Evolutionary conservation across 2,113 vertebrate genomes (phyloP), one percentile per base, ranked within the genome.

Genomic region (Craseonycteris thonglongyai): DNA sequence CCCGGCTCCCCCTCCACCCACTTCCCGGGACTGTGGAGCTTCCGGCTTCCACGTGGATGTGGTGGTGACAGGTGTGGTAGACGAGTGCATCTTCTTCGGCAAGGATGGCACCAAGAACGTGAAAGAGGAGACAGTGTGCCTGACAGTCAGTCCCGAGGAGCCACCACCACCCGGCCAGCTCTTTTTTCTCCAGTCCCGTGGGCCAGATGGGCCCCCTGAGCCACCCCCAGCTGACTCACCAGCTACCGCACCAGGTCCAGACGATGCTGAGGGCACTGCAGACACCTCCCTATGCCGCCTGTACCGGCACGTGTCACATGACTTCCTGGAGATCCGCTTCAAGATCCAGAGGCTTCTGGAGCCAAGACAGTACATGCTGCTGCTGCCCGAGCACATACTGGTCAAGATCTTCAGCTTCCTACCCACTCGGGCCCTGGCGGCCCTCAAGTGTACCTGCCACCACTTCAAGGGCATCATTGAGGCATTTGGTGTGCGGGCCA

Each of bases 271-370:
- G 81, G 96, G 92, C 0, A 3, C 93, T 0, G 86, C 98, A 0
- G 99, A 99, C 95, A 98, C 99, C 0, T 98, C 99, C 0, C 97
- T 99, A 19, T 99, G 99, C 93, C 99, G 99, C 18, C 97, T 99
- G 28, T 99, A 99, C 97, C 99, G 99, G 3, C 99, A 99, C 1
- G 99, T 99, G 45, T 99, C 99, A 0, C 99, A 99, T 0, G 99
- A 99, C 74, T 99, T 99, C 91, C 95, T 99, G 95, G 99, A 99
- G 96, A 99, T 99, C 97, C 99, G 99, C 2, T 99, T 99, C 96
- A 99, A 99, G 97, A 99, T 99, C 95, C 99, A 99, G 96, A 98
- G 99, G 0, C 98, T 99, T 82, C 98, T 99, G 54, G 99, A 99
- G 90, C 99, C 99, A 0, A 98, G 99, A 1, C 99, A 99, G 97